Conservation (phyloP, 2,888 invertebrate species). For the Dione vanillae region DNA sequence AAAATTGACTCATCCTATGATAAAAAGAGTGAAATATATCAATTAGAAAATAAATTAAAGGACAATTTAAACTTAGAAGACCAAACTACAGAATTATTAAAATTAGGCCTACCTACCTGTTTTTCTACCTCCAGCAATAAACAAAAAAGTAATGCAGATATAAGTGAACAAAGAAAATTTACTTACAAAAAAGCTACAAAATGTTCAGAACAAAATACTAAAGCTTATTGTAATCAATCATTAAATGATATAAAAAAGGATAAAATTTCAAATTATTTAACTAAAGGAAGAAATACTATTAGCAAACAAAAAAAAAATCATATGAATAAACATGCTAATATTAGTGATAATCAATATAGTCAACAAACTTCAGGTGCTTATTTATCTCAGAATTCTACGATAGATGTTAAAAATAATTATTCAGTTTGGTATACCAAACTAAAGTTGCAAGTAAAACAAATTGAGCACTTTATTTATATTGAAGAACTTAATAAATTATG, state of each 20-base stretch:
- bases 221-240: background rate
- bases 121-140: conserved; percentile 51
- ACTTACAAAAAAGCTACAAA: background rate
- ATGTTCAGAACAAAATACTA: conserved; percentile 1
- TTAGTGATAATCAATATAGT: background rate
- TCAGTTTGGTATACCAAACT: conserved; percentile 66
- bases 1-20: background rate
- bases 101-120: conserved; percentile 57
- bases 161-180: background rate
- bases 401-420: conserved; percentile 12
- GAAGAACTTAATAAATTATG: conserved; percentile 61
- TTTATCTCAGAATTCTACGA: background rate
- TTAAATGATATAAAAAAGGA: background rate
- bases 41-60: conserved; percentile 22
- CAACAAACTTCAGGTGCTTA: background rate
- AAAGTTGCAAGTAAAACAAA: conserved; percentile 59
- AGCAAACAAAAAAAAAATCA: background rate
- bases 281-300: background rate
- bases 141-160: conserved; percentile 45
- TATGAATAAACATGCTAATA: background rate
- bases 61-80: background rate
- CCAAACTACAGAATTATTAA: conserved; percentile 23
- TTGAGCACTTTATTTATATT: conserved; percentile 65
- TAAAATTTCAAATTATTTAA: background rate
- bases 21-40: conserved; percentile 2